These are phyloP conservation scores for Cantharis flavilabris DNA, from an alignment of 2,888 invertebrate genomes.

Conservation along the genomic window DNA sequence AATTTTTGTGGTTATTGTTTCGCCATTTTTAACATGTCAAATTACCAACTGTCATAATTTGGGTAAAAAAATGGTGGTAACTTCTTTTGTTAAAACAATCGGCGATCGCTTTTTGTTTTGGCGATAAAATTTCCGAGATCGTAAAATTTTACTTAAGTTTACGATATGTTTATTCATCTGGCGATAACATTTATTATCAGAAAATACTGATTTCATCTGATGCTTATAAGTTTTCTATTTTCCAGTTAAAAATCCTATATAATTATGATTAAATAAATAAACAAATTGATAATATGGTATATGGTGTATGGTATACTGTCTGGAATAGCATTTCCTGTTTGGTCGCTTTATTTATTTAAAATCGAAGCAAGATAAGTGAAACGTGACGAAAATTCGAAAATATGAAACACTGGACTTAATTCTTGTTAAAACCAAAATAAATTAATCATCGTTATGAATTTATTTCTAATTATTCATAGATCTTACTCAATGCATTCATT, in stretches of 20 bases:
- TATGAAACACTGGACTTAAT: neutral
- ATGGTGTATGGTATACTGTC: no score
- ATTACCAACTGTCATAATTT: neutral
- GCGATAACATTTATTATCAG: neutral
- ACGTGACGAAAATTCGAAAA: neutral
- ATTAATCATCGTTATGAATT: neutral
- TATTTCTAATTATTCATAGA: neutral
- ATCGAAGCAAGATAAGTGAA: neutral
- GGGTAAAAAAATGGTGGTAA: neutral
- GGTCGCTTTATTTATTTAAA: neutral
- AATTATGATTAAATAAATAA: no score
- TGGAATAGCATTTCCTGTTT: neutral
- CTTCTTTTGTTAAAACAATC: neutral
- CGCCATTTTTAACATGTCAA: neutral
- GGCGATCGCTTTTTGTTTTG: neutral
- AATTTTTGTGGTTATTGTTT: neutral
- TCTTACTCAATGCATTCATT: neutral
- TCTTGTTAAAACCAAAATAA: neutral
- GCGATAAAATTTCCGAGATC: neutral
- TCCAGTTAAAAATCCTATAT: no score
- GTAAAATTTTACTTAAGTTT: no score
- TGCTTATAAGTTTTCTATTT: no score
- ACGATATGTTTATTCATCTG: neutral
- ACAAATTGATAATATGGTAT: no score
- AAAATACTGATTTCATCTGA: no score